Evolutionary conservation across 2,113 vertebrate genomes (phyloP).

Genomic region (Nibea albiflora): DNA sequence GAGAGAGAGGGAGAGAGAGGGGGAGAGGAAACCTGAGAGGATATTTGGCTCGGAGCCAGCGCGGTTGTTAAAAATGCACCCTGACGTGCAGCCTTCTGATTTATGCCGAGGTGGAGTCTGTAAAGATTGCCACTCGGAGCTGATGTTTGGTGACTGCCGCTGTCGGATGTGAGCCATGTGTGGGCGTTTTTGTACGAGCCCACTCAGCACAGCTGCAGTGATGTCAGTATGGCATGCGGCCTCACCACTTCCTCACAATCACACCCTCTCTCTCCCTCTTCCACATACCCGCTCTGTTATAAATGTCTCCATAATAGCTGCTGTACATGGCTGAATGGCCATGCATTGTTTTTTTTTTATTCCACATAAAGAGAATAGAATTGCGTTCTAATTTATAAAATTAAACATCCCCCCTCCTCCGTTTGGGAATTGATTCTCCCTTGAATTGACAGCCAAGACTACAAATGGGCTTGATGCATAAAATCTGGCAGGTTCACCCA

Average conservation of each 20-base stretch:
- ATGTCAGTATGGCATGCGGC: constrained; percentile 65
- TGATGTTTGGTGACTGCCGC: constrained; percentile 69
- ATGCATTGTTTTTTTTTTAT: constrained; percentile 31
- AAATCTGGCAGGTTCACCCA: constrained; percentile 31
- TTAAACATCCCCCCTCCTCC: constrained; percentile 11
- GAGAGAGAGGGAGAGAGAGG: not conserved
- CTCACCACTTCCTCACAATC: constrained; percentile 22
- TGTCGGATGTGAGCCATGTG: constrained; percentile 69
- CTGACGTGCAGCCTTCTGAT: constrained; percentile 33
- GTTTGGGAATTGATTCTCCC: constrained; percentile 38
- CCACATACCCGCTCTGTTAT: constrained; percentile 4
- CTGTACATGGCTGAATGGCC: constrained; percentile 41
- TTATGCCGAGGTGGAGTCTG: constrained; percentile 43
- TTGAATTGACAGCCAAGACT: constrained; percentile 30
- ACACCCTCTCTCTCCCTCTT: not conserved
- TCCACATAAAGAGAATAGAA: constrained; percentile 34
- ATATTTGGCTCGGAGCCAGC: not conserved
- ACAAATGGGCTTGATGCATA: constrained; percentile 53
- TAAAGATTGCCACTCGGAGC: constrained; percentile 62
- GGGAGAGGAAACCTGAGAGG: not conserved
- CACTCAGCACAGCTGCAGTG: constrained; percentile 72
- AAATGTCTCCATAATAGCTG: constrained; percentile 29
- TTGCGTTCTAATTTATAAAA: constrained; percentile 43
- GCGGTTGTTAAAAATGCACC: constrained; percentile 33
- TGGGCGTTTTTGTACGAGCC: constrained; percentile 69